Base-by-base conservation (phyloP, 1,140 invertebrate genomes). In the Pogonomyrmex californicus region DNA sequence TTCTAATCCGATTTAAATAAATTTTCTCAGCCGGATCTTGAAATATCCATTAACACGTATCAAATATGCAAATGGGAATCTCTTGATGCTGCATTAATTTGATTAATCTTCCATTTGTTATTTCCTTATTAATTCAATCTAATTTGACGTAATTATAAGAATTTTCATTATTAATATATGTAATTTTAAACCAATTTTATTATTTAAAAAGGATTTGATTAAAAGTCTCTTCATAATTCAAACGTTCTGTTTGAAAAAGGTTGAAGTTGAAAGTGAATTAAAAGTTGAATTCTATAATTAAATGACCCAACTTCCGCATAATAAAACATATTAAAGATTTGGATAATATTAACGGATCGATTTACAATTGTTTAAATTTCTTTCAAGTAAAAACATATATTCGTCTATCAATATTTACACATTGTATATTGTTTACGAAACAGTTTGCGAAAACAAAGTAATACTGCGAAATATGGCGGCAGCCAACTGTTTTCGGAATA, bases 401-500 rank as follows among this genome's bases (percentile, higher is more conserved):
- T 4, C 36, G 17, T 23, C 10, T 38, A 30, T 75, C 79, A 83
- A 75, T 75, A 60, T 83, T 83, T 73, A 38, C 2, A 1, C 4
- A 47, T 41, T 10, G 54, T 36, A 60, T 73, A n/a, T 75, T 73
- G 79, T 73, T 81, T 23, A 44, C 54, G 49, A 75, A 58, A 6
- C 17, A 38, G 54, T 75, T 71, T 73, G 30, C 17, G 56, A 47
- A 83, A 82, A 60, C 68, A 73, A 82, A 41, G 14, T 47, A 38
- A n/a, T 56, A 12, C n/a, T 4, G n/a, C 38, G 9, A 58, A 82
- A 44, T 30, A 44, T 7, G 44, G 3, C 4, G 9, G 5, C 12
- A 38, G 0, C 30, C 3, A 14, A 0, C 30, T 23, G 10, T 73
- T 83, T 83, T 60, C 36, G 17, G 49, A 58, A 73, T 60, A 58